Evolutionary conservation across 2,888 invertebrate genomes (phyloP).

Genomic region (Patella caerulea): DNA sequence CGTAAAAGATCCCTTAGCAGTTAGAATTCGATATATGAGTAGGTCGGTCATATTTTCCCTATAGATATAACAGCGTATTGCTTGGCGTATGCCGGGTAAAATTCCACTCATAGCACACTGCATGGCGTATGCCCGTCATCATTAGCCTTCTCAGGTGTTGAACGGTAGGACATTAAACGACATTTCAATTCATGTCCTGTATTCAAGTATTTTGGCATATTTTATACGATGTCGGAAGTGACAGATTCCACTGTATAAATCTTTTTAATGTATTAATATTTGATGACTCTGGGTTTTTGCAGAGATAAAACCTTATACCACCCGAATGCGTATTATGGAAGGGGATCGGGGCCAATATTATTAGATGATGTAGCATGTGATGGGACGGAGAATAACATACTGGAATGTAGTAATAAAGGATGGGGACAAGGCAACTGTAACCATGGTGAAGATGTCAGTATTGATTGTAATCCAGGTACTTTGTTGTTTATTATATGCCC

Average conservation of each 20-base stretch:
- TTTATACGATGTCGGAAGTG: too few species aligned
- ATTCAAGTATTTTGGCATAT: too few species aligned
- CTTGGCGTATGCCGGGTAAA: too few species aligned
- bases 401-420: constrained; percentile 42
- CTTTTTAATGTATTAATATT: background rate
- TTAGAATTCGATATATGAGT: too few species aligned
- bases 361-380: constrained; percentile 47
- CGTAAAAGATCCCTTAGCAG: too few species aligned
- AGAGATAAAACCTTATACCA: constrained; percentile 44
- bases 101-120: too few species aligned
- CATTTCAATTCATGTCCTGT: too few species aligned
- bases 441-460: constrained; percentile 57
- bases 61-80: too few species aligned
- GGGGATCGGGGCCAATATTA: constrained; percentile 46
- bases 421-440: constrained; percentile 51
- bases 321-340: constrained; percentile 43
- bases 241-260: background rate
- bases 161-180: too few species aligned
- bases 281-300: constrained; percentile 16
- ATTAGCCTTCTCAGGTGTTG: too few species aligned
- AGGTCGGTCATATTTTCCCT: too few species aligned
- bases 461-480: constrained; percentile 48
- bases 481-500: background rate
- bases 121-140: too few species aligned
- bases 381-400: constrained; percentile 45